Conservation (phyloP, 1,140 invertebrate species). For the Drosophila saltans region DNA sequence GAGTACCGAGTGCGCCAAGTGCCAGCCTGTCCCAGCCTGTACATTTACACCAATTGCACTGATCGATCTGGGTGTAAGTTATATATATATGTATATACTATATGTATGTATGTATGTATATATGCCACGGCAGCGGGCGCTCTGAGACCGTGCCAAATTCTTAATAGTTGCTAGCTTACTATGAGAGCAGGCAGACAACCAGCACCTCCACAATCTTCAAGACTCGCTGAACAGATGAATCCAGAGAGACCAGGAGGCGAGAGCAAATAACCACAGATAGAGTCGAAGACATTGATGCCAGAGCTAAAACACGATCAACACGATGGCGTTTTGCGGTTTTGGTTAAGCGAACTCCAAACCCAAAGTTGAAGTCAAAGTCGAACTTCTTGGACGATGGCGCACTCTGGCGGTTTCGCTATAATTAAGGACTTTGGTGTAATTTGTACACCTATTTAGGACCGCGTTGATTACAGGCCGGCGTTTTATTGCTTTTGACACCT, state of each 20-base stretch:
- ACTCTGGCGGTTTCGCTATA: conserved; percentile 82
- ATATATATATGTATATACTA: conserved; percentile 38
- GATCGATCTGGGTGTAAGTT: conserved; percentile 81
- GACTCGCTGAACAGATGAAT: no score
- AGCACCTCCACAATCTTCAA: conserved; percentile 18
- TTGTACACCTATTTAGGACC: conserved; percentile 83
- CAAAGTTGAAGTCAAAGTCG: conserved; percentile 10
- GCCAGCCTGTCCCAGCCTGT: conserved; percentile 56
- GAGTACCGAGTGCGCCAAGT: conserved; percentile 66
- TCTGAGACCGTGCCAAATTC: conserved; percentile 77
- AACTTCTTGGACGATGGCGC: conserved; percentile 12
- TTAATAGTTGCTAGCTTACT: conserved; percentile 75
- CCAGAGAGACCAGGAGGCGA: background rate
- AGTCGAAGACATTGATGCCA: background rate
- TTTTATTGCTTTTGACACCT: conserved; percentile 83
- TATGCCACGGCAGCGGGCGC: conserved; percentile 29
- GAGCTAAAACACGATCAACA: conserved; percentile 44
- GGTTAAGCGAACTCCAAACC: conserved; percentile 44
- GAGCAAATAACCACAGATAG: conserved; percentile 1
- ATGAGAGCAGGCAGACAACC: conserved; percentile 36
- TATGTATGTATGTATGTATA: no score
- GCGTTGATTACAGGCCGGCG: conserved; percentile 83
- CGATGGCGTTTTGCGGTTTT: conserved; percentile 72
- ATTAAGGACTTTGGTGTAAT: conserved; percentile 83
- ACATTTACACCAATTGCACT: conserved; percentile 83